phyloP scores from a whole-genome alignment of 2,888 invertebrate genomes.

The Tipula helvola region DNA sequence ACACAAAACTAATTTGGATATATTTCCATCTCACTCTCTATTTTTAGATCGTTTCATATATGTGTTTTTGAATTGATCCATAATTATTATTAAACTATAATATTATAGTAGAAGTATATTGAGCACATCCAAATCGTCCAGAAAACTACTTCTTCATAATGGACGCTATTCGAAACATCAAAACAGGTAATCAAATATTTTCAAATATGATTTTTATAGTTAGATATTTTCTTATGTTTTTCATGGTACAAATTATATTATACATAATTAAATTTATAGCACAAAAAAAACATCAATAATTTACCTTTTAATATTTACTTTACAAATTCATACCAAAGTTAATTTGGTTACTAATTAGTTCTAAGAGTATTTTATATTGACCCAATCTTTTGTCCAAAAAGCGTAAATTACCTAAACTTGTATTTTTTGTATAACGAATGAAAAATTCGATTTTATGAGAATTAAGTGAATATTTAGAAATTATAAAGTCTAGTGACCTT shows the following conservation, averaged over 20 bases:
- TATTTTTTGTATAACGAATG: too few species aligned
- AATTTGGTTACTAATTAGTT: too few species aligned
- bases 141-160: neutral
- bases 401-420: too few species aligned
- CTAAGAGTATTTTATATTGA: too few species aligned
- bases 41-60: neutral
- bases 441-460: too few species aligned
- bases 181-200: conserved; percentile 4
- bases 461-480: too few species aligned
- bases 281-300: too few species aligned
- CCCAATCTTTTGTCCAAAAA: too few species aligned
- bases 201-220: neutral
- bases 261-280: neutral
- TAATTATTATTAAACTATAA: neutral
- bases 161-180: neutral
- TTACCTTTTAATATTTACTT: too few species aligned
- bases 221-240: neutral
- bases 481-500: too few species aligned
- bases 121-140: neutral
- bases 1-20: neutral
- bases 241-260: neutral
- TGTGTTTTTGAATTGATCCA: neutral
- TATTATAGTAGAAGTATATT: neutral
- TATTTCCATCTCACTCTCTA: neutral
- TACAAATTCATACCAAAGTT: too few species aligned